Evolutionary conservation across 2,888 invertebrate species (phyloP).

Genomic region (Leptarthrus brevirostris): DNA sequence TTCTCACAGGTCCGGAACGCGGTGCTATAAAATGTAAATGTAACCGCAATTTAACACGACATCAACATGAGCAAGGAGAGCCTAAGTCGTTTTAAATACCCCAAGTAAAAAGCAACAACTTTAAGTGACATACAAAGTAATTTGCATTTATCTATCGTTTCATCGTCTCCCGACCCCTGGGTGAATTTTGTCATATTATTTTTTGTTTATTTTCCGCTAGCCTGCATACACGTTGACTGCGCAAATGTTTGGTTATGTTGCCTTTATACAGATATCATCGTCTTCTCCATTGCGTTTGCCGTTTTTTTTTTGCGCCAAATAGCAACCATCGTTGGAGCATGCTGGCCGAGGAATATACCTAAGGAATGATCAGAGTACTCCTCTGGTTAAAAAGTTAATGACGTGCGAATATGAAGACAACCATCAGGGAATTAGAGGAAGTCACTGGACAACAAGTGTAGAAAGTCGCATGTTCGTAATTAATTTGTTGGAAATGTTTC

Average conservation of each 20-base stretch:
- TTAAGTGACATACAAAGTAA: slow-evolving; percentile 48
- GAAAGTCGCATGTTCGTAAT: slow-evolving; percentile 47
- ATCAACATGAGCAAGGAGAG: slow-evolving; percentile 35
- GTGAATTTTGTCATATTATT: slow-evolving; percentile 39
- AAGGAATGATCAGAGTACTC: background rate
- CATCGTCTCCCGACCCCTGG: slow-evolving; percentile 48
- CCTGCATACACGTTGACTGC: background rate
- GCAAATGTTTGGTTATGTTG: slow-evolving; percentile 17
- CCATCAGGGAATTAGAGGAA: slow-evolving; percentile 38
- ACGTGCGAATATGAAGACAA: slow-evolving; percentile 40
- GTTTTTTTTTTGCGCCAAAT: slow-evolving; percentile 25
- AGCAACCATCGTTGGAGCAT: background rate
- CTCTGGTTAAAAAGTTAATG: slow-evolving; percentile 21
- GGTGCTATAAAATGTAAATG: slow-evolving; percentile 33
- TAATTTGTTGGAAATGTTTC: slow-evolving; percentile 34
- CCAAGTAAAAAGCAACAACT: slow-evolving; percentile 13
- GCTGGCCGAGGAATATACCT: background rate
- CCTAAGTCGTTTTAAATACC: slow-evolving; percentile 28
- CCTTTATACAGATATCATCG: slow-evolving; percentile 14
- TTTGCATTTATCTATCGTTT: slow-evolving; percentile 51
- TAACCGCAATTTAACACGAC: slow-evolving; percentile 38
- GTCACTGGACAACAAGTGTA: slow-evolving; percentile 43
- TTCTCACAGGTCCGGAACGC: slow-evolving; percentile 38
- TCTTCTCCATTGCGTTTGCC: slow-evolving; percentile 18
- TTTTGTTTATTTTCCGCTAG: slow-evolving; percentile 13